Base-by-base conservation (phyloP, 2,888 invertebrate species). In the Cataglyphis rosenhaueri region DNA sequence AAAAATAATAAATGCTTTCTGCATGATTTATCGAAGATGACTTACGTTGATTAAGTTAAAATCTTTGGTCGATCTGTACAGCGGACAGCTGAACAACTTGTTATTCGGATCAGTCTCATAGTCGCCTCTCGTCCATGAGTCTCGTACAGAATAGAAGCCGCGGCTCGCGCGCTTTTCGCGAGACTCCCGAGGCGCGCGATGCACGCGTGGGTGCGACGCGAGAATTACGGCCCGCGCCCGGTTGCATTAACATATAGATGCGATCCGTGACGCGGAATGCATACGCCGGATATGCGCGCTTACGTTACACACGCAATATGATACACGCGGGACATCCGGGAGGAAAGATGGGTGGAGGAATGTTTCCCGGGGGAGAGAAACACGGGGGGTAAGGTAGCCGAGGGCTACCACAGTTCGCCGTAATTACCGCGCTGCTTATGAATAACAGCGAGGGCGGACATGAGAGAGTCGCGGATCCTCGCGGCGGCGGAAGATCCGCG, bases 221-320 rank as follows among this genome's bases (percentile, higher is more conserved):
- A 89, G 87, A 91, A 87, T 92, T 91, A 91, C 91, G 70, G 57
- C 70, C 59, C 70, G 91, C 89, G 90, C 84, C 74, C 87, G 87
- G 88, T 87, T 88, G 87, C 87, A 93, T 93, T 93, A 92, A 92
- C 92, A 92, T 92, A 92, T 92, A 93, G 92, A 93, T 92, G 92
- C 92, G 92, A 91, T 93, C 87, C 92, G 91, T 91, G 92, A 91
- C 91, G 87, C 89, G 91, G 89, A 89, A 88, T 89, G 88, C 87
- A 85, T 87, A 82, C 85, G 70, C 65, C 64, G 71, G 83, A 79
- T 82, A 70, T 82, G 81, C 82, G 71, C 55, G 73, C 65, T 78
- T 70, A 78, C 44, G 78, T 78, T 78, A 59, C 78, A 59, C 70
- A 59, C 70, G 70, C 78, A 70, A 70, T 78, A 59, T n/a, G n/a